Conservation (phyloP, 1,140 invertebrate species). For the Papilio dardanus region DNA sequence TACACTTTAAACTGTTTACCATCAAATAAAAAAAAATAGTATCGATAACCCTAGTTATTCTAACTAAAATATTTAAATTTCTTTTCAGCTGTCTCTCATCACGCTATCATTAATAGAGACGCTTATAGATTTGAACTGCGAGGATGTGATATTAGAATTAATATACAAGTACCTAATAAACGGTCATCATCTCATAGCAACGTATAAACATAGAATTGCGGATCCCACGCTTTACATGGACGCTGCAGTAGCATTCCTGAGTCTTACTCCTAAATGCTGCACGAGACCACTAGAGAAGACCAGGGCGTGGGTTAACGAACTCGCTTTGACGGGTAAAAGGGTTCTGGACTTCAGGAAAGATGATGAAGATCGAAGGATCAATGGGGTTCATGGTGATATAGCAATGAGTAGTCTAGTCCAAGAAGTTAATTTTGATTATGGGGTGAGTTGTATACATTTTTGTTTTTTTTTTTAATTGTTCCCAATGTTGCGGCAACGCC, state of each 20-base stretch:
- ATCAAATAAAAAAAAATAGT: too few relatives aligned
- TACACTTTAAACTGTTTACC: too few relatives aligned
- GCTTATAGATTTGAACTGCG: constrained; percentile 95
- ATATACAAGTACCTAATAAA: constrained; percentile 94
- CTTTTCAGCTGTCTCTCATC: constrained; percentile 91
- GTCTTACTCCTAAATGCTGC: constrained; percentile 85
- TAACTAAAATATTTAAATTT: not conserved
- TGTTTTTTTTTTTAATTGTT: too few relatives aligned
- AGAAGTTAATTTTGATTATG: constrained; percentile 75
- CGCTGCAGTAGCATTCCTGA: constrained; percentile 92
- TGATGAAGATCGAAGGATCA: constrained; percentile 56
- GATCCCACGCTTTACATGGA: constrained; percentile 92
- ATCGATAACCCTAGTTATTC: too few relatives aligned
- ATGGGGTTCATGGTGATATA: constrained; percentile 68
- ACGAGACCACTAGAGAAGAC: constrained; percentile 63
- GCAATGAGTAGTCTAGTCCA: constrained; percentile 75
- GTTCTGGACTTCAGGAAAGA: constrained; percentile 66
- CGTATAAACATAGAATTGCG: constrained; percentile 85
- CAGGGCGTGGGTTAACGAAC: constrained; percentile 65
- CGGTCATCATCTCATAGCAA: constrained; percentile 94
- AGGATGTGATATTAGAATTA: constrained; percentile 98
- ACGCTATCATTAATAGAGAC: constrained; percentile 96
- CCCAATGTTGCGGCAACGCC: too few relatives aligned
- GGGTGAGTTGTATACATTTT: too few relatives aligned
- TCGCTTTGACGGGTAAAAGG: constrained; percentile 61